Conservation (phyloP, 2,797 vertebrate species). For the Gorsachius magnificus region DNA sequence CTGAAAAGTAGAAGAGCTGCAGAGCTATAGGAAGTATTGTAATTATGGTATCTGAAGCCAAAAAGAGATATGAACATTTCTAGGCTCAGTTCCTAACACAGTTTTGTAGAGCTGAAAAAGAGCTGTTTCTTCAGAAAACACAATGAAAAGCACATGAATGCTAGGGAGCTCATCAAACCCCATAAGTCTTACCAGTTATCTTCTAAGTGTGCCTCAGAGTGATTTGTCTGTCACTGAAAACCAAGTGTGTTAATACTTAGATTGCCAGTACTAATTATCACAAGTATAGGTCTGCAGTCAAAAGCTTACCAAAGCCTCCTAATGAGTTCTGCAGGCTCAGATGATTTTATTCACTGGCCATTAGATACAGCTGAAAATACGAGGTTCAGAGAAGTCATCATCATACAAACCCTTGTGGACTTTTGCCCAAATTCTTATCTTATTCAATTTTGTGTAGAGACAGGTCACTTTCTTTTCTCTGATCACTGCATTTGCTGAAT, state of each 20-base stretch:
- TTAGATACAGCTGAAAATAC: not conserved
- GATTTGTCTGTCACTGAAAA: not conserved
- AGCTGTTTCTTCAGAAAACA: not conserved
- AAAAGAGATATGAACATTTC: not conserved
- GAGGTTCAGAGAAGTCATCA: not conserved
- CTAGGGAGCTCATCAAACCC: not conserved
- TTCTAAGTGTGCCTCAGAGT: not conserved
- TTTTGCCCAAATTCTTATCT: not conserved
- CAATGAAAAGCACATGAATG: not conserved
- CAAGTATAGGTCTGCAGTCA: not conserved
- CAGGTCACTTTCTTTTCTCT: not conserved
- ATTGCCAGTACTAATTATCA: not conserved
- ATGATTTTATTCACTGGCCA: not conserved
- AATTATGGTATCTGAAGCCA: not conserved
- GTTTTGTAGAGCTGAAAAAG: not conserved
- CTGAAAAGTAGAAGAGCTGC: not conserved
- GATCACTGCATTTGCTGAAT: not conserved
- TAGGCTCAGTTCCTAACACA: not conserved
- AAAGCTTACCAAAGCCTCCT: not conserved
- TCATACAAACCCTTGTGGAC: not conserved
- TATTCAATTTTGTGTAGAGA: not conserved
- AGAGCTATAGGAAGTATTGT: not conserved
- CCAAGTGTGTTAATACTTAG: not conserved
- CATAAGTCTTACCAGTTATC: not conserved
- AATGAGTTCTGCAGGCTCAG: not conserved